Conservation (phyloP, 1,140 invertebrate genomes). For the Cherax destructor region DNA sequence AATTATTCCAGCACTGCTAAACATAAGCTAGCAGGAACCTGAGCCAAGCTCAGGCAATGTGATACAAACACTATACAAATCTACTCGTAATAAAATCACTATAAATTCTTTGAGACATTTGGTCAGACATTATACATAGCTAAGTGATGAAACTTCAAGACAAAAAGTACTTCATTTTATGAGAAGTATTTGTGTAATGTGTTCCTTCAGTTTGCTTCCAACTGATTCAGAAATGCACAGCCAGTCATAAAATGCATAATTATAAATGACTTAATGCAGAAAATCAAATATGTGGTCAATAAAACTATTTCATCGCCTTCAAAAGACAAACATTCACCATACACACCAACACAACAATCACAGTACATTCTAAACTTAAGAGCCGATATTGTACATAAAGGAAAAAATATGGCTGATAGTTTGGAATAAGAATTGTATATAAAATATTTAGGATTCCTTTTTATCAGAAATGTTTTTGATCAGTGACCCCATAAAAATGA, state of each 20-base stretch:
- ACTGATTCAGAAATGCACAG: conserved; percentile 48
- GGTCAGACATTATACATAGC: conserved; percentile 42
- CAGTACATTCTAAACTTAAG: not conserved
- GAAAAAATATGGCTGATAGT: not conserved
- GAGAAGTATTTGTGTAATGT: not conserved
- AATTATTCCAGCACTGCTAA: conserved; percentile 47
- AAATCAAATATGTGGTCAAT: conserved; percentile 31
- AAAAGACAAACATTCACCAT: conserved; percentile 5
- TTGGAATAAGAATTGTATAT: not conserved
- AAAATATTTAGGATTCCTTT: not conserved
- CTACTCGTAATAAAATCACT: conserved; percentile 49
- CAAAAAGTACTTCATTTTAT: not conserved
- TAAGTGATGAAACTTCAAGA: conserved; percentile 15
- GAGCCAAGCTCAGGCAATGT: conserved; percentile 51
- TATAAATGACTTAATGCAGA: conserved; percentile 35
- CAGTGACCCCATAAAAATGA: not conserved
- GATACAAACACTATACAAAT: conserved; percentile 61
- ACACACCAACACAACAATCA: conserved; percentile 22
- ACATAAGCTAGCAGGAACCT: conserved; percentile 38
- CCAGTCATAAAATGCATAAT: conserved; percentile 64
- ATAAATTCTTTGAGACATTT: conserved; percentile 64
- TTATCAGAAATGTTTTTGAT: not conserved
- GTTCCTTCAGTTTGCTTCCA: conserved; percentile 15
- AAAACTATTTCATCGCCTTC: conserved; percentile 2
- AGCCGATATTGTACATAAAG: conserved; percentile 17